phyloP scores from a whole-genome alignment of 2,797 vertebrate genomes.

The Lutjanus argentimaculatus region DNA sequence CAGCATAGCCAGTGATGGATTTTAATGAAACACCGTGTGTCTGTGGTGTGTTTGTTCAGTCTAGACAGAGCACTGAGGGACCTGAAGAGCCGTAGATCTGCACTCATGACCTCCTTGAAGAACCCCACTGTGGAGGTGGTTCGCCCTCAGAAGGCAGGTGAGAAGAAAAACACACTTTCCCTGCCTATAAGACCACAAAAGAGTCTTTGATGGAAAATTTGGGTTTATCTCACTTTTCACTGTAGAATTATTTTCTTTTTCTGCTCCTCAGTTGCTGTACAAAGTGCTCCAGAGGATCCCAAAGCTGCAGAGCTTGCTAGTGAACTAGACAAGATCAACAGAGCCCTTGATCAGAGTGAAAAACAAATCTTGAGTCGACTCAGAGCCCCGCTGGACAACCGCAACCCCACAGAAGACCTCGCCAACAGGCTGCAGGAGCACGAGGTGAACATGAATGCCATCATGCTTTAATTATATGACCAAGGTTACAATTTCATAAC shows the following conservation, averaged over 20 bases:
- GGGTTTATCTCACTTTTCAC: not conserved
- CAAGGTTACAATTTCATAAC: not conserved
- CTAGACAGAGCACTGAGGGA: slow-evolving; percentile 86
- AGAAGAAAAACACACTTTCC: slow-evolving; percentile 16
- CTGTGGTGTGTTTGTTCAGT: slow-evolving; percentile 78
- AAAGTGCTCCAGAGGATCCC: slow-evolving; percentile 80
- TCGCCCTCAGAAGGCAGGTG: slow-evolving; percentile 71
- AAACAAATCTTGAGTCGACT: slow-evolving; percentile 84
- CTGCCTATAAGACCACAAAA: not conserved
- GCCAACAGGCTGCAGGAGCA: slow-evolving; percentile 86
- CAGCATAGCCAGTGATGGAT: not conserved
- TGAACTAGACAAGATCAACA: slow-evolving; percentile 85
- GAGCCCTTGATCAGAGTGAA: slow-evolving; percentile 85
- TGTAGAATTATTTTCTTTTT: not conserved
- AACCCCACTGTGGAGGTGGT: slow-evolving; percentile 69
- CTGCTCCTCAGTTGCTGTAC: slow-evolving; percentile 57
- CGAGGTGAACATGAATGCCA: slow-evolving; percentile 81
- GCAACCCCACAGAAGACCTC: slow-evolving; percentile 86
- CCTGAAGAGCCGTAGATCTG: slow-evolving; percentile 85
- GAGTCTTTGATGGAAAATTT: not conserved
- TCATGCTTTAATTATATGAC: not conserved
- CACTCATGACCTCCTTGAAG: slow-evolving; percentile 70
- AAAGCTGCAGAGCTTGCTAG: slow-evolving; percentile 81
- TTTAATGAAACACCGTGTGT: not conserved
- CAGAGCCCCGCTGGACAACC: slow-evolving; percentile 87